A percentile compares a stretch with the other conserved stretches of the same genome.
These are phyloP conservation scores for Paratilapia polleni DNA, from an alignment of 2,113 vertebrate species.

Conservation along the genomic window DNA sequence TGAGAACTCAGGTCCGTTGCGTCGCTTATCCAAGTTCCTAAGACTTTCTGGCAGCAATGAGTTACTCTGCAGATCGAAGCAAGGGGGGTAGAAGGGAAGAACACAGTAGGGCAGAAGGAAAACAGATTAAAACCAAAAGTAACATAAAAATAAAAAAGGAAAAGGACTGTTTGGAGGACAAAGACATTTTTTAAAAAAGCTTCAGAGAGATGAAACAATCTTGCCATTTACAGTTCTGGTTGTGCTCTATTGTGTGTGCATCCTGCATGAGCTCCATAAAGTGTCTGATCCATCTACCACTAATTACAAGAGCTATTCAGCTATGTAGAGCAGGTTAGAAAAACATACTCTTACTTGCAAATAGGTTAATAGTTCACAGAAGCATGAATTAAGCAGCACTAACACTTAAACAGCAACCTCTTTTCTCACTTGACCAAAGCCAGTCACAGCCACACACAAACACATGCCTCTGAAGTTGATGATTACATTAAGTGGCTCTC, in stretches of 20 bases:
- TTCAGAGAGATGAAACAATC: constrained; percentile 1
- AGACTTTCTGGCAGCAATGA: constrained; percentile 92
- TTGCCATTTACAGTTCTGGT: not conserved
- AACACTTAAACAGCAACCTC: constrained; percentile 61
- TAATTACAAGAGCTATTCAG: constrained; percentile 53
- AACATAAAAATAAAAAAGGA: not conserved
- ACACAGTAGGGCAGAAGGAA: not conserved
- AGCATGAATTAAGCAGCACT: constrained; percentile 56
- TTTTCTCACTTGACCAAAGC: constrained; percentile 70
- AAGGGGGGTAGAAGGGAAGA: not conserved
- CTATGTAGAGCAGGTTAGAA: constrained; percentile 62
- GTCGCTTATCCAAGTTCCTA: constrained; percentile 89
- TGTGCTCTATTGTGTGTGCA: constrained; percentile 8
- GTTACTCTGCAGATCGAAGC: constrained; percentile 85
- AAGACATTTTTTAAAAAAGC: not conserved
- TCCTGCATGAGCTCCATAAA: constrained; percentile 24
- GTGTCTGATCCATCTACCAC: constrained; percentile 12
- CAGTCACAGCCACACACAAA: constrained; percentile 51
- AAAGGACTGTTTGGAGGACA: constrained; percentile 19
- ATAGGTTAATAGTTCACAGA: constrained; percentile 65
- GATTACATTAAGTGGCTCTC: constrained; percentile 77
- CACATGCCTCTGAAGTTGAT: constrained; percentile 65
- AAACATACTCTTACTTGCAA: constrained; percentile 56
- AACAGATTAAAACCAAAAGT: constrained; percentile 2
- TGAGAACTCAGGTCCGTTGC: constrained; percentile 88